A percentile compares a stretch with the other conserved stretches of the same genome.
Evolutionary conservation across 2,797 vertebrate genomes (phyloP).

Genomic region (Pangasius krempfi): DNA sequence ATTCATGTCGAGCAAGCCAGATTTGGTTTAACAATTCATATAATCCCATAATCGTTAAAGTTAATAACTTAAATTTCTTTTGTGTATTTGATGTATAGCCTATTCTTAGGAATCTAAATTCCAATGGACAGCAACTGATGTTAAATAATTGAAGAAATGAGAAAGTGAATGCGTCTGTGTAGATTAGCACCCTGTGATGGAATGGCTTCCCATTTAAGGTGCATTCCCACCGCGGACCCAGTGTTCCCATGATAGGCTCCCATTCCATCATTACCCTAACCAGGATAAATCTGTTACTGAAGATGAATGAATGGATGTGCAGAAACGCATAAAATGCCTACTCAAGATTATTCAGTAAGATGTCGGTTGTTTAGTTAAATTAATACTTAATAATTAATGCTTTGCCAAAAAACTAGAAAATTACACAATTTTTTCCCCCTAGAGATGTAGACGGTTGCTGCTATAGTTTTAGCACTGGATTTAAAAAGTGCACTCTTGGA

Average conservation of each 20-base stretch:
- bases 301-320: neutral
- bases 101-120: neutral
- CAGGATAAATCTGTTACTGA: neutral
- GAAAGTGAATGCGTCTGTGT: neutral
- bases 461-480: neutral
- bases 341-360: neutral
- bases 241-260: neutral
- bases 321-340: neutral
- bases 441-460: neutral
- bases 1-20: neutral
- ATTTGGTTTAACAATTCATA: neutral
- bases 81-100: neutral
- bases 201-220: neutral
- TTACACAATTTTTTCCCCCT: neutral
- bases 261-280: neutral
- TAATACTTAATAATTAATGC: neutral
- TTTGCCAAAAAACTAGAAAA: neutral
- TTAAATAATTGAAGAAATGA: neutral
- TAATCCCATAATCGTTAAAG: neutral
- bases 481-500: neutral
- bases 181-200: neutral
- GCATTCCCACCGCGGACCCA: neutral
- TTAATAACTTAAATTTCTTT: neutral
- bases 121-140: neutral
- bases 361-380: neutral